A percentile compares a stretch with the other conserved stretches of the same genome.
Evolutionary conservation across 2,888 invertebrate genomes (phyloP).

Genomic region (Limnephilus rhombicus): DNA sequence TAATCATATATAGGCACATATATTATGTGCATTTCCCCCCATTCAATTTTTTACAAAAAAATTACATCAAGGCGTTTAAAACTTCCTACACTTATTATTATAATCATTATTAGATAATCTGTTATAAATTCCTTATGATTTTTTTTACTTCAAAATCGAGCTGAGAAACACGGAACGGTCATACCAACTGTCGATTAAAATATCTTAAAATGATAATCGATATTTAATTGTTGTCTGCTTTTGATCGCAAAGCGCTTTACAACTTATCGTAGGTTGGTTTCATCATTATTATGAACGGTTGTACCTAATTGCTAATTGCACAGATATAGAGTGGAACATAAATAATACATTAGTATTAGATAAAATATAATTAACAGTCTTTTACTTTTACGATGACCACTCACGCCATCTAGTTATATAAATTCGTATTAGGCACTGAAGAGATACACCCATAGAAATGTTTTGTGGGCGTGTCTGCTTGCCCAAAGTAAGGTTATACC

Average conservation of each 20-base stretch:
- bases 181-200: constrained; percentile 11
- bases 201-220: background rate
- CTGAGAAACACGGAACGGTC: background rate
- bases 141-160: background rate
- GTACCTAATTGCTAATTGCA: background rate
- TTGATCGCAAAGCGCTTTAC: background rate
- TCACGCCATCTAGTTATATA: background rate
- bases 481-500: background rate
- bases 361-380: background rate
- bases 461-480: too few relatives aligned
- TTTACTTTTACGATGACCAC: background rate
- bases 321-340: background rate
- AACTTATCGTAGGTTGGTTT: background rate
- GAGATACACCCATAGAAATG: background rate
- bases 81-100: background rate
- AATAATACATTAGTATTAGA: background rate
- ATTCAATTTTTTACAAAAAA: background rate
- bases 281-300: background rate
- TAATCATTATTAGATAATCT: background rate
- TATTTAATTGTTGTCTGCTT: constrained; percentile 13
- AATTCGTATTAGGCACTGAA: background rate
- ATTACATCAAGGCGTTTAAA: background rate
- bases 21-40: background rate
- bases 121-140: background rate
- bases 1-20: background rate